Conservation (phyloP, 2,797 vertebrate genomes). For the Mycteria americana region DNA sequence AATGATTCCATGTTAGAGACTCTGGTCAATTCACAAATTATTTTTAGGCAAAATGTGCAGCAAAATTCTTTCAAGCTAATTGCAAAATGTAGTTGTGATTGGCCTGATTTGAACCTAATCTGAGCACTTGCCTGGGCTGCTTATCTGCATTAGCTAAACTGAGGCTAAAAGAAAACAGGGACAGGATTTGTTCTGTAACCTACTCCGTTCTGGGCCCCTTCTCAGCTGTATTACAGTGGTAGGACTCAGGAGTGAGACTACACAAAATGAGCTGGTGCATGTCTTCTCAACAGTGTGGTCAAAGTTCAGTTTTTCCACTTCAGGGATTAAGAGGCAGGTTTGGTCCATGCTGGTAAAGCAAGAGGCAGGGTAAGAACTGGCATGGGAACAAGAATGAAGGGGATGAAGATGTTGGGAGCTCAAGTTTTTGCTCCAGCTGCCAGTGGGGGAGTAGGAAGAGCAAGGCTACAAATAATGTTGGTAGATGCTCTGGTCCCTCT, state of each 20-base stretch:
- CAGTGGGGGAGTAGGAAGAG: background rate
- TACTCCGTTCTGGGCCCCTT: background rate
- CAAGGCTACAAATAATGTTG: background rate
- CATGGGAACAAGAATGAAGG: background rate
- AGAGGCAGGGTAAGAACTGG: background rate
- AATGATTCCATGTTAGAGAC: background rate
- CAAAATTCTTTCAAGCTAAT: slow-evolving; percentile 38
- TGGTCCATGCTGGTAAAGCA: background rate
- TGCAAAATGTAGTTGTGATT: slow-evolving; percentile 9
- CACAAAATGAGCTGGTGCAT: background rate
- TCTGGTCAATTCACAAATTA: slow-evolving; percentile 54
- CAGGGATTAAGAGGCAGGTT: background rate
- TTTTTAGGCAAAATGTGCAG: slow-evolving; percentile 59
- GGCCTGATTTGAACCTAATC: slow-evolving; percentile 37
- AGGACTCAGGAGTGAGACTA: background rate
- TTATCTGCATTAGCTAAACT: background rate
- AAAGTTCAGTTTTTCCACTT: background rate
- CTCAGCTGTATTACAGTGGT: background rate
- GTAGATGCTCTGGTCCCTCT: background rate
- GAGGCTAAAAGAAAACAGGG: background rate
- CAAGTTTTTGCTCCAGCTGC: background rate
- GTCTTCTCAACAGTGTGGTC: background rate
- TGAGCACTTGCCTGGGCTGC: background rate
- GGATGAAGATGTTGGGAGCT: background rate
- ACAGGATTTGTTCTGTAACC: background rate